Evolutionary conservation across 2,888 invertebrate genomes (phyloP), one percentile per base, ranked within the genome.

Genomic region (Galeruca laticollis): DNA sequence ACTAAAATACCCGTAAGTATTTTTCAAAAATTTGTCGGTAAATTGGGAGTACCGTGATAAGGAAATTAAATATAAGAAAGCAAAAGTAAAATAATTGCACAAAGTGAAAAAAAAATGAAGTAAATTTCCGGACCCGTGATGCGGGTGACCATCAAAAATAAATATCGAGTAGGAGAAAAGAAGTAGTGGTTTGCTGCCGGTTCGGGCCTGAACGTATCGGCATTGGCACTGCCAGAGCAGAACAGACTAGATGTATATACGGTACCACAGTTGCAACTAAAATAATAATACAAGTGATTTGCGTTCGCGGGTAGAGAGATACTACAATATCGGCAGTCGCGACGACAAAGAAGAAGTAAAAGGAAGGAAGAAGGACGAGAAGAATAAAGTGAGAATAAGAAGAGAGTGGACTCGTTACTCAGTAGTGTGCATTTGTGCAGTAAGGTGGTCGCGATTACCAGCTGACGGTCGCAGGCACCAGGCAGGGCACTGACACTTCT

Each of bases 401-500:
- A 65, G 65, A 68, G 69, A 62, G 73, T 56, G 69, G 74, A 72
- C 70, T 69, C 60, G 72, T 70, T 72, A 69, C 69, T 71, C 72
- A 73, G 74, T 73, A 72, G 72, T 74, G 74, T 74, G 74, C 74
- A 74, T 74, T 74, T 73, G 73, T 74, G 72, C 73, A 72, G 70
- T 68, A 70, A 73, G 73, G 73, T 72, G 71, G 73, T 73, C 70
- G 72, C 73, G 73, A 73, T 72, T 72, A 70, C 70, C 73, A 73
- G 71, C 72, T 73, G 73, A 73, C 69, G 66, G 60, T 60, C 69
- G 52, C 68, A 54, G 52, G 52, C 52, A 54, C 26, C 56, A 56
- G 33, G 33, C 56, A 70, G 73, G 73, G 71, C 73, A 73, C 73
- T 73, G 73, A 73, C 73, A 71, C 71, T 68, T 59, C 68, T 62